Evolutionary conservation across 2,888 invertebrate species (phyloP).

Genomic region (Cataglyphis altisquamis): DNA sequence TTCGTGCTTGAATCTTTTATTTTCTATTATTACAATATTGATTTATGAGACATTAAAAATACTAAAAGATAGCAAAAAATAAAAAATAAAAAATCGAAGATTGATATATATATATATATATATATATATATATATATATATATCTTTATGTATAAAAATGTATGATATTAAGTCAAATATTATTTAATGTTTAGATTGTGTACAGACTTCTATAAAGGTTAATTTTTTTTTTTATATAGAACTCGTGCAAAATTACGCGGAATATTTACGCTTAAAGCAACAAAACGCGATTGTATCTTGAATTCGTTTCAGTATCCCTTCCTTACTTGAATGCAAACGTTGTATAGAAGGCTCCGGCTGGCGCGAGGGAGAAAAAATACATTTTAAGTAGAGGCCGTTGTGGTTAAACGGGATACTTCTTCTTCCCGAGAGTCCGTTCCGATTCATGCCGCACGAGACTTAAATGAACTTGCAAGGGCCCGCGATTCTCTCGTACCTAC

Average conservation of each 20-base stretch:
- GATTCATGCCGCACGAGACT: conserved; percentile 60
- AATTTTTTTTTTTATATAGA: background rate
- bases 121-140: too few species aligned
- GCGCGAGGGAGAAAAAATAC: background rate
- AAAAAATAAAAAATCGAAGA: background rate
- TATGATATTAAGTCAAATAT: background rate
- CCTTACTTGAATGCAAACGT: background rate
- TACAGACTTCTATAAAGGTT: background rate
- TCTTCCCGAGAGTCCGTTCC: conserved; percentile 45
- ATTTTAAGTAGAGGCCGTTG: conserved; percentile 43
- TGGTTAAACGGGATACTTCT: conserved; percentile 19
- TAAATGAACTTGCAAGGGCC: conserved; percentile 61
- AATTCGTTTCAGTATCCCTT: background rate
- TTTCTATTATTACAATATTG: conserved; percentile 51
- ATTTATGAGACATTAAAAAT: background rate
- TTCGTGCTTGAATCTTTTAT: conserved; percentile 57
- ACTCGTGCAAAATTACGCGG: background rate
- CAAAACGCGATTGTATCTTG: background rate
- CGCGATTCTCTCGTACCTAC: conserved; percentile 42
- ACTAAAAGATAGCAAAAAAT: background rate
- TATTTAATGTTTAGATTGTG: background rate
- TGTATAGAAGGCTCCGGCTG: background rate
- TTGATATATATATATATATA: background rate
- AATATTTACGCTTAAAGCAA: background rate
- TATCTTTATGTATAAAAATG: background rate